Base-by-base conservation (phyloP, 2,888 invertebrate genomes). In the Pocota personata region DNA sequence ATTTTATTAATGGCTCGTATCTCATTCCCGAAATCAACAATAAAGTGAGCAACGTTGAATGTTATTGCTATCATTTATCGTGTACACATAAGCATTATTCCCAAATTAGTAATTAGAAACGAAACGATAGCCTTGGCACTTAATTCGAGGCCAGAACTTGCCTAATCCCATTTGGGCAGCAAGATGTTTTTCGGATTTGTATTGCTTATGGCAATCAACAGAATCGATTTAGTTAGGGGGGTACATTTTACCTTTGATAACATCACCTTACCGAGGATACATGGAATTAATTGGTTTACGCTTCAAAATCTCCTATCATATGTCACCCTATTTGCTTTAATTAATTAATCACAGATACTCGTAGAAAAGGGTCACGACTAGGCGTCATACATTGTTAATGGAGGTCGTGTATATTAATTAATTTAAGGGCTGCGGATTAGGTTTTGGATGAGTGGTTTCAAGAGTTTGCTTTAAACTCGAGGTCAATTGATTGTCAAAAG, bases 321-420 rank as follows among this genome's bases (percentile, higher is more conserved):
- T 60, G 60, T 60, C 60, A 60, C 60, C 60, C 24, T 60, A 40
- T 40, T 60, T 64, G 48, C 5, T 48, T 64, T 48, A 46, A 64
- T 64, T 64, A 64, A 64, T 48, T 64, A 46, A 64, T 64, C 48
- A 32, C 19, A 14, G 7, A 46, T 37, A n/a, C n/a, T n/a, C n/a
- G n/a, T n/a, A 21, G 40, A 40, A n/a, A 14, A 24, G 37, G 40
- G 21, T 24, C 24, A 8, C 37, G n/a, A n/a, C 24, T 8, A 19
- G 24, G n/a, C 12, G 50, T 21, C 21, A 55, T 2, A 55, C 27
- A 27, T 55, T 3, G 12, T 21, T 21, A 40, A 40, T 24, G 21
- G 14, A 24, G 60, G 60, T 60, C 21, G 24, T 40, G 37, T 24
- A n/a, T 60, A 43, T 60, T 27, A 40, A 60, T 60, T 40, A 40